These are phyloP conservation scores for Astatoreochromis straeleni DNA, from an alignment of 2,113 vertebrate species.

Conservation along the genomic window DNA sequence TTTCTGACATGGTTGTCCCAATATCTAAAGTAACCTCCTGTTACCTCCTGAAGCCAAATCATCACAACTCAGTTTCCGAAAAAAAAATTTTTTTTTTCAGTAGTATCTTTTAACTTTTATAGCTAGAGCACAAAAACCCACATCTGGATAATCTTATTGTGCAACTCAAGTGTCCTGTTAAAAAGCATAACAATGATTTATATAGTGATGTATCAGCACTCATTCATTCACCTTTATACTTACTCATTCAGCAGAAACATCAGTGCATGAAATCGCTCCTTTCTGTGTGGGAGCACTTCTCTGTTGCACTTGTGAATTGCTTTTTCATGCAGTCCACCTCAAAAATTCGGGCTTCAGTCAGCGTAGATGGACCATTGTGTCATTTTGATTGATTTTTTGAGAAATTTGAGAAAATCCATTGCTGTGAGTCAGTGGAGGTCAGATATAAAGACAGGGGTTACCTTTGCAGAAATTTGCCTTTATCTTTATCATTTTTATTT, in stretches of 20 bases:
- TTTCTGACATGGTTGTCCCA: background rate
- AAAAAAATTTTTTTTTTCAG: accelerated
- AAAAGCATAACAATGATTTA: background rate
- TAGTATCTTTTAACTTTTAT: background rate
- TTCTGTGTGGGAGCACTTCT: background rate
- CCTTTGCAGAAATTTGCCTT: background rate
- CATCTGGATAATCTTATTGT: background rate
- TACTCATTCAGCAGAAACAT: background rate
- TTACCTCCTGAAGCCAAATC: background rate
- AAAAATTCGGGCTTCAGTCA: background rate
- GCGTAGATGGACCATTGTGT: background rate
- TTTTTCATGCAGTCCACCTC: background rate
- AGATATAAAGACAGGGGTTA: background rate
- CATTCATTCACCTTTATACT: background rate
- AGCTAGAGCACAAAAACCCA: background rate
- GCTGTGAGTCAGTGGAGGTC: background rate
- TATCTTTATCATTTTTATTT: background rate
- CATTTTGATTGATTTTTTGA: background rate
- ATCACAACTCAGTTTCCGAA: background rate
- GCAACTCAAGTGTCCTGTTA: background rate
- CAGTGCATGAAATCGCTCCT: background rate
- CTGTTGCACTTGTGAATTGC: background rate
- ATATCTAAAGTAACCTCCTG: accelerated
- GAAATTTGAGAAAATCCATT: background rate
- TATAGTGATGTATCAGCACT: background rate